Percentiles rank a stretch among this genome's conserved stretches.
Conservation (phyloP, 2,888 invertebrate species). For the Eupithecia insigniata region DNA sequence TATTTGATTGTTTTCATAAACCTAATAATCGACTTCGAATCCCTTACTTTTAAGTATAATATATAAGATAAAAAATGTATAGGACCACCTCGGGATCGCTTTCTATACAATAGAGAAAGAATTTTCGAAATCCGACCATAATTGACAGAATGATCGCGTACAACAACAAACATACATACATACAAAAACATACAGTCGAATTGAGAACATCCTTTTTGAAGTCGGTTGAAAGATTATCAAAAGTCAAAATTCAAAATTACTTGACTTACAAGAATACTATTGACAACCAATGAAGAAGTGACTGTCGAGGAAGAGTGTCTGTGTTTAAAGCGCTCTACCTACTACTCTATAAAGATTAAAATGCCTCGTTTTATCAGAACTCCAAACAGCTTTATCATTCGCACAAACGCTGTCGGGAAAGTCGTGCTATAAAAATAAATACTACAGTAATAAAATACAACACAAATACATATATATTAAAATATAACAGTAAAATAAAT, state of each 20-base stretch:
- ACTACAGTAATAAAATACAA: not conserved
- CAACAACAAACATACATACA: too few relatives aligned
- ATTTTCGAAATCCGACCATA: too few relatives aligned
- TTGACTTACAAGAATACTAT: not conserved
- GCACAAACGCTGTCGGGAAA: not conserved
- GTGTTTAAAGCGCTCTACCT: not conserved
- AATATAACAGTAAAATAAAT: not conserved
- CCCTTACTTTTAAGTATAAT: too few relatives aligned
- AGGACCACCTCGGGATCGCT: too few relatives aligned
- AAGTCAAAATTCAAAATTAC: not conserved
- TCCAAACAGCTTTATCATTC: slow-evolving; percentile 1
- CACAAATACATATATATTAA: not conserved
- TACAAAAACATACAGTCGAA: too few relatives aligned
- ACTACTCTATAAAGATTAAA: not conserved
- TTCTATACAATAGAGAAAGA: too few relatives aligned
- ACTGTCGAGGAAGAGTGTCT: not conserved
- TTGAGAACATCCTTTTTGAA: too few relatives aligned
- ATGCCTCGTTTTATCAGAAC: not conserved
- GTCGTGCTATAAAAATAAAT: not conserved
- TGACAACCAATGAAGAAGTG: not conserved
- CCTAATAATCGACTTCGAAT: too few relatives aligned
- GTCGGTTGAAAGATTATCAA: too few relatives aligned
- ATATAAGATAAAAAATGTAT: too few relatives aligned
- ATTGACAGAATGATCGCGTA: too few relatives aligned
- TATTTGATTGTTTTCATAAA: too few relatives aligned